Percentiles rank a stretch among this genome's conserved stretches.
Conservation (phyloP, 1,140 invertebrate species). For the Neodiprion pinetum region DNA sequence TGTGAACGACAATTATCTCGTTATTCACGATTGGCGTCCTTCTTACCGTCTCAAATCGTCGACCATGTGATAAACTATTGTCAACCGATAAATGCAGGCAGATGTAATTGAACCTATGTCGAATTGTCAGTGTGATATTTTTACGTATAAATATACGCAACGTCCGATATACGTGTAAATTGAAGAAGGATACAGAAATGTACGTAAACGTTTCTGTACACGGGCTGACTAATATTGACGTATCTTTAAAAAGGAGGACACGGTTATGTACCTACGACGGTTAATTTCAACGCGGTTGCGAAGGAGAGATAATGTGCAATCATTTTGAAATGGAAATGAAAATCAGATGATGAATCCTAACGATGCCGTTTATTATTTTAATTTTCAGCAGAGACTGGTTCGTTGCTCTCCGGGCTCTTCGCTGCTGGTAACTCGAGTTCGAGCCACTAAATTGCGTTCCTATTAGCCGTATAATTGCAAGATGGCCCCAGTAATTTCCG, state of each 20-base stretch:
- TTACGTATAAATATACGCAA: too few relatives aligned
- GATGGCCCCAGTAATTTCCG: conserved; percentile 63
- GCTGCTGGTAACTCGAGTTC: conserved; percentile 57
- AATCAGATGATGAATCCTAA: conserved; percentile 66
- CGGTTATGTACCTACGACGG: neutral
- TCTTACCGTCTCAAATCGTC: neutral
- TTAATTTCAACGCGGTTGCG: neutral
- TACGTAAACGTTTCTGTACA: too few relatives aligned
- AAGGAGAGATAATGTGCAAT: conserved; percentile 61
- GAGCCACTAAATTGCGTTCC: conserved; percentile 65
- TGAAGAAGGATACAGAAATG: too few relatives aligned
- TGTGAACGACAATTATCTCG: conserved; percentile 19
- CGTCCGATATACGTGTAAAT: too few relatives aligned
- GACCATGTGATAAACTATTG: neutral
- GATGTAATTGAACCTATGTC: too few relatives aligned
- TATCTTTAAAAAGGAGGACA: neutral
- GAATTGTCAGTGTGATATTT: too few relatives aligned
- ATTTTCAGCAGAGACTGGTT: conserved; percentile 57
- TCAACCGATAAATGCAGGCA: neutral
- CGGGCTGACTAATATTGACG: neutral
- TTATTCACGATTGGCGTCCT: neutral
- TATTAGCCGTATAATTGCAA: conserved; percentile 65
- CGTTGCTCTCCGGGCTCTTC: conserved; percentile 15
- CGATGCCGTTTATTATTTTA: conserved; percentile 66
- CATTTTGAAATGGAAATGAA: conserved; percentile 64